These are phyloP conservation scores for Molossus molossus DNA, from an alignment of 2,797 vertebrate species.

Conservation along the genomic window DNA sequence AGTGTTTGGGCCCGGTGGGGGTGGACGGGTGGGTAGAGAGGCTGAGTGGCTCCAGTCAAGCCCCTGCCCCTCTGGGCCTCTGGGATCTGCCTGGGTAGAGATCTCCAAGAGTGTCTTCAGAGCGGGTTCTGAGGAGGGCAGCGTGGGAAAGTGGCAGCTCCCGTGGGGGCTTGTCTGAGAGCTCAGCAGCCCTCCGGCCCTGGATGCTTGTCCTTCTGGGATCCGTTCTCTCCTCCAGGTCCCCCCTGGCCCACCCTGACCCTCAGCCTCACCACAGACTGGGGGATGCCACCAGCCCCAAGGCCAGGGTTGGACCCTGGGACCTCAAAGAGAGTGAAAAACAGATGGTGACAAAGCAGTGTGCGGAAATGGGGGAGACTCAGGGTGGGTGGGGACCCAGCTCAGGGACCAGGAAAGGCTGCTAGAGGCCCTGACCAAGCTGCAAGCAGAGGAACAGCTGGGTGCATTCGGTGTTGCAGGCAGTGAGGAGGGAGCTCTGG, in stretches of 20 bases:
- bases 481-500: neutral
- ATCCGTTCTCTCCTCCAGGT: neutral
- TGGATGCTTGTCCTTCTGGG: neutral
- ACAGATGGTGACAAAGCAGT: neutral
- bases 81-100: neutral
- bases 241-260: neutral
- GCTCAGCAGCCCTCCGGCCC: neutral
- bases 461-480: fast-evolving
- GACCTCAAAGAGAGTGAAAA: neutral
- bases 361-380: neutral
- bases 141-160: neutral
- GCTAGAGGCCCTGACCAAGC: neutral
- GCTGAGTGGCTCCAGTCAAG: neutral
- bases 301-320: neutral
- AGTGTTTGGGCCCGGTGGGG: slow-evolving; percentile 57
- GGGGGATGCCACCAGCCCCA: neutral
- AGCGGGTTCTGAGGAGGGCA: neutral
- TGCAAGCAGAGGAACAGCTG: neutral
- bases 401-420: neutral
- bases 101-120: neutral
- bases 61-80: neutral
- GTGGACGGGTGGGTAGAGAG: neutral
- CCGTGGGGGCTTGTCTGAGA: neutral
- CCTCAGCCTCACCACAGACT: neutral
- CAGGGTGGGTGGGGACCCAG: neutral